Evolutionary conservation across 1,140 invertebrate species (phyloP).

Genomic region (Caenorhabditis inopinata): DNA sequence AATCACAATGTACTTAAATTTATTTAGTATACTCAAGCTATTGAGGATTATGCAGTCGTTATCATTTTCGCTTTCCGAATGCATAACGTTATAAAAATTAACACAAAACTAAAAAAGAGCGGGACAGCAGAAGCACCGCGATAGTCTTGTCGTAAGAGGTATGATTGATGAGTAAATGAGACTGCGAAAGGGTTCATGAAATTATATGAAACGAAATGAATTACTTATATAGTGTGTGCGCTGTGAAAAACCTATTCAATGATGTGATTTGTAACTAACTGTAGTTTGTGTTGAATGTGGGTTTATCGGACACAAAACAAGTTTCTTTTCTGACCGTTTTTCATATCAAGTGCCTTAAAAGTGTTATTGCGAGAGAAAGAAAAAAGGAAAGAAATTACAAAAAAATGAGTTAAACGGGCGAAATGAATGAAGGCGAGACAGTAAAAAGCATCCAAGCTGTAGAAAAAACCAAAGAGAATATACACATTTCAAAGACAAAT

Average conservation of each 20-base stretch:
- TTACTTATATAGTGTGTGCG: neutral
- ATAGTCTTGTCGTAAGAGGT: too few species aligned
- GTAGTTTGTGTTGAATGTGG: constrained; percentile 10
- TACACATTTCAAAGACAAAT: constrained; percentile 4
- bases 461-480: neutral
- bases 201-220: neutral
- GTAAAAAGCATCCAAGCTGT: neutral
- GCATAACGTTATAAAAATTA: too few species aligned
- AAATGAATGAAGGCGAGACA: neutral
- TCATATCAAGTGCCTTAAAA: neutral
- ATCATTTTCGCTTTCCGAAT: too few species aligned
- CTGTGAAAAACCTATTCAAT: neutral
- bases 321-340: constrained; percentile 26
- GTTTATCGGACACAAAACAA: constrained; percentile 24
- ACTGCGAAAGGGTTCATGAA: too few species aligned
- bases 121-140: too few species aligned
- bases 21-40: too few species aligned
- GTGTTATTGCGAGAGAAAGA: neutral
- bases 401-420: neutral
- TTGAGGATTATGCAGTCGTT: too few species aligned
- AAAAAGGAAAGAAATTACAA: neutral
- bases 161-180: too few species aligned
- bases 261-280: constrained; percentile 7
- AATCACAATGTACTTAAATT: too few species aligned
- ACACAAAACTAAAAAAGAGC: too few species aligned